Conservation (phyloP, 2,888 invertebrate genomes). For the Gari tellinella region DNA sequence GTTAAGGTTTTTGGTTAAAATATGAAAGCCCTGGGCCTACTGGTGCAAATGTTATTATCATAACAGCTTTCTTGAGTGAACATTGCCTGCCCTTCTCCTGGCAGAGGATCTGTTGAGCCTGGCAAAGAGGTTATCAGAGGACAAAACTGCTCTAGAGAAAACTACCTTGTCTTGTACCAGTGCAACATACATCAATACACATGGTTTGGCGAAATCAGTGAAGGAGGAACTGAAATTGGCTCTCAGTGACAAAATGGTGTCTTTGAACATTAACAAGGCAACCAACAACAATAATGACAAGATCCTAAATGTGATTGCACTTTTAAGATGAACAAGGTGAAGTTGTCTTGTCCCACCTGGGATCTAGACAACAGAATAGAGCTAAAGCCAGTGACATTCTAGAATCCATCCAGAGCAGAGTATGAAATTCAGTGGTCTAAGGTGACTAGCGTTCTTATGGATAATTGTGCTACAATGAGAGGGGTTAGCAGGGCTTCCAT, state of each 20-base stretch:
- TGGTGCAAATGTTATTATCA: no score
- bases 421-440: slow-evolving; percentile 22
- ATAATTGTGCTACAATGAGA: slow-evolving; percentile 36
- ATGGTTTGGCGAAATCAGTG: slow-evolving; percentile 16
- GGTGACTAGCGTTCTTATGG: slow-evolving; percentile 26
- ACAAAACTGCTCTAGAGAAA: slow-evolving; percentile 28
- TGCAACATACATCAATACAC: slow-evolving; percentile 32
- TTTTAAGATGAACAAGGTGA: slow-evolving; percentile 14
- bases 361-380: slow-evolving; percentile 21
- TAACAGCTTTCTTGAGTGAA: no score
- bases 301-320: slow-evolving; percentile 25
- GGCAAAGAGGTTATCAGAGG: slow-evolving; percentile 18
- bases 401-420: slow-evolving; percentile 14
- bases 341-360: slow-evolving; percentile 23
- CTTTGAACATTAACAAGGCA: slow-evolving; percentile 34
- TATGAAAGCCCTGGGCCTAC: no score
- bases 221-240: slow-evolving; percentile 22
- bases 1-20: no score
- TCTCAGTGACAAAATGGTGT: slow-evolving; percentile 14
- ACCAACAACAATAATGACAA: slow-evolving; percentile 45
- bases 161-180: slow-evolving; percentile 16
- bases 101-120: slow-evolving; percentile 26
- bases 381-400: slow-evolving; percentile 27
- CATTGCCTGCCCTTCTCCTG: no score
- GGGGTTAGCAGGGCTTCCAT: no score